Evolutionary conservation across 1,140 invertebrate species (phyloP), one percentile per base, ranked within the genome.

Genomic region (Amyelois transitella): DNA sequence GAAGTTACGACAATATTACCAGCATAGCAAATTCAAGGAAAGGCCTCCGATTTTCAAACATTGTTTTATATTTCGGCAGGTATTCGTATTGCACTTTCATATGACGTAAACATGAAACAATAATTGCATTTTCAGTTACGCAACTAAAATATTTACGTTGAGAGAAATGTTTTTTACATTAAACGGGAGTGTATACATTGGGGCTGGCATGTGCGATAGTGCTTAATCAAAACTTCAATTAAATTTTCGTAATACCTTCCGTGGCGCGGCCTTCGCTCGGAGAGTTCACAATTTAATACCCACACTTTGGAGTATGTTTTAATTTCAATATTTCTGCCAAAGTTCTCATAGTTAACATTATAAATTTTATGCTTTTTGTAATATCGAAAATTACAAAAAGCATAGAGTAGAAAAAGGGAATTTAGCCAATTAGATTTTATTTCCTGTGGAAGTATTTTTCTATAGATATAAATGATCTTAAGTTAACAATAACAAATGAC

Each of bases 161-260:
- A 12, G 19, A 48, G 12, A 28, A 50, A 50, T 22, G 14, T 6
- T 52, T 52, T 52, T 52, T 21, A 52, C 50, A 32, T 52, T 52
- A 20, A 51, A 32, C 14, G 8, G 18, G 25, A 19, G 18, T 38
- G 49, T 51, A 20, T 48, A 28, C 24, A 20, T 44, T 45, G 55
- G 58, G 61, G 14, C 66, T 75, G 70, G 60, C 60, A 62, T 67
- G 54, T 69, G 67, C 62, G 67, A 78, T 76, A 78, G 72, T 78
- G 64, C 66, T 78, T 79, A 76, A 79, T 81, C 73, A 80, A 80
- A 80, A 78, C 70, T 80, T 78, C 75, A 82, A 82, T 78, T 80
- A 80, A 80, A 82, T 80, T 75, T 77, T 63, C 73, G 72, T 77
- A 76, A 73, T 72, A 75, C 75, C 71, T 75, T 77, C 73, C 72